These are phyloP conservation scores for Yponomeuta plumbellus DNA, from an alignment of 2,888 invertebrate species.

Conservation along the genomic window DNA sequence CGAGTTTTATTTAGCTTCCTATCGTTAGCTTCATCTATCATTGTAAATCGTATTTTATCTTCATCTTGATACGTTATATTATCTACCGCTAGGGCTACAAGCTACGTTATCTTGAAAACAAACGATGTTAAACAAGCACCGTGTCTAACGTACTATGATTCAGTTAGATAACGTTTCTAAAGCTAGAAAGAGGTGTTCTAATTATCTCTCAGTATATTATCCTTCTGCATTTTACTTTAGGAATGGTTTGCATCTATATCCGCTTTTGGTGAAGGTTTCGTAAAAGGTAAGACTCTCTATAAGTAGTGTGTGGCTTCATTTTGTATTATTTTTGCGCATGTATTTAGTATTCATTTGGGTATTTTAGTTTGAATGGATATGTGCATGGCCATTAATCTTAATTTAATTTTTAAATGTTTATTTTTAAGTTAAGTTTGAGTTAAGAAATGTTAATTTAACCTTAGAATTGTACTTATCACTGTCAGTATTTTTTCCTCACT, in stretches of 20 bases:
- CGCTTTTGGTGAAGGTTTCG: conserved; percentile 63
- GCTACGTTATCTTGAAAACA: conserved; percentile 7
- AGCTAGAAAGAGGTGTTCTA: conserved; percentile 8
- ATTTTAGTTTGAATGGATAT: neutral
- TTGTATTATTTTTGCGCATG: conserved; percentile 44
- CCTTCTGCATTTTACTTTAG: conserved; percentile 32
- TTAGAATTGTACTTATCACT: neutral
- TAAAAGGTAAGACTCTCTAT: conserved; percentile 52
- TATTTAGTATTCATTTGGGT: conserved; percentile 16
- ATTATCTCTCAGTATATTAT: conserved; percentile 21
- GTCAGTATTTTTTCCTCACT: neutral
- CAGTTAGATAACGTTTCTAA: neutral
- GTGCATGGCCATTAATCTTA: neutral
- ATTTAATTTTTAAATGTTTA: neutral
- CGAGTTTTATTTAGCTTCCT: conserved; percentile 61
- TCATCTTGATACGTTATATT: neutral
- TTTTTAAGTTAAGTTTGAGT: neutral
- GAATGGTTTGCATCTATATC: conserved; percentile 36
- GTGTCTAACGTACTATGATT: conserved; percentile 3
- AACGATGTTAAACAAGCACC: neutral
- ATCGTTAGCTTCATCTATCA: neutral
- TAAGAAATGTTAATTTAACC: neutral
- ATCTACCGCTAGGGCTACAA: neutral
- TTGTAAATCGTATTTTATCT: neutral
- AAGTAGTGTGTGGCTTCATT: conserved; percentile 44